Base-by-base conservation (phyloP, 2,113 vertebrate genomes). In the Pitta sordida region DNA sequence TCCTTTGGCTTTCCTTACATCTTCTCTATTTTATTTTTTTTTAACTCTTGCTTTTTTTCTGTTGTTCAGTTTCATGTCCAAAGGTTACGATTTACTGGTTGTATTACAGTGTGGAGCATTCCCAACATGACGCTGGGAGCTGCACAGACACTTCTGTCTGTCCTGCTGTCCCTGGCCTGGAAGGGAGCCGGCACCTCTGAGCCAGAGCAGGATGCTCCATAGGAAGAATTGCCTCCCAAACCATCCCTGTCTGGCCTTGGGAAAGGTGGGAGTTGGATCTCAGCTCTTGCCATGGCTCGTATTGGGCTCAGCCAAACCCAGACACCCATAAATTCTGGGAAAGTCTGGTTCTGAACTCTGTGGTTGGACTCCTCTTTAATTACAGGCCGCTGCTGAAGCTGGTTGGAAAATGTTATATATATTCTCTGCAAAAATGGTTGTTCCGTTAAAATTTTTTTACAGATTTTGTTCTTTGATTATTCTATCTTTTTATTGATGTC, bases 361-460 rank as follows among this genome's bases (percentile, higher is more conserved):
- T 93, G 96, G 94, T 96, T 95, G 93, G 82, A 88, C 68, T 93
- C n/a, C 44, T 93, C 75, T 91, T 93, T 95, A 96, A 96, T 96
- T 95, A 90, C 76, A 93, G 94, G 82, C 63, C 93, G 37, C 71
- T 86, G 79, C 34, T 85, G 52, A 73, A 89, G 79, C 55, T 56
- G 64, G 71, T 86, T 88, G 94, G 96, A 96, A 96, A 95, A 95
- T 90, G 79, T 86, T 95, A 85, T 75, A 93, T 94, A 88, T 92
- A 75, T 93, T 95, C 82, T 60, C 75, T 70, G 71, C 69, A 93
- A 86, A 93, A 94, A 84, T 36, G 78, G 67, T 79, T 80, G 48
- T 74, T 89, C 39, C 3, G n/a, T 94, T 77, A 49, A 76, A 83
- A 51, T 22, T 19, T 80, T 87, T 75, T 91, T 41, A 60, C 79